Conservation (phyloP, 2,113 vertebrate species). For the Shinisaurus crocodilurus region DNA sequence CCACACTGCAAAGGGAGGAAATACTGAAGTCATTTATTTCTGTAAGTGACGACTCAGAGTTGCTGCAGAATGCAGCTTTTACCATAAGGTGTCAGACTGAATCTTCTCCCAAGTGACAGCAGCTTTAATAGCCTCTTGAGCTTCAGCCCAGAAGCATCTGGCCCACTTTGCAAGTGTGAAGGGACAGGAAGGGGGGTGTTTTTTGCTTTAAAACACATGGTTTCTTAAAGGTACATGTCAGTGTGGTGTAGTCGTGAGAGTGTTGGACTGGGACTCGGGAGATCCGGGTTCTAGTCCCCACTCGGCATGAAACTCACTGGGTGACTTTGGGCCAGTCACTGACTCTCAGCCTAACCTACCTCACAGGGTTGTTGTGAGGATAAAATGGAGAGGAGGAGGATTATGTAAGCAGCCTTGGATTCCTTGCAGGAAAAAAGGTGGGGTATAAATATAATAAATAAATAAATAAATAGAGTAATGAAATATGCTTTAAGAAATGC, state of each 20-base stretch:
- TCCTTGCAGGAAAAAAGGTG: no score
- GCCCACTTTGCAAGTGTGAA: slow-evolving; percentile 15
- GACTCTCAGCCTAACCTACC: no score
- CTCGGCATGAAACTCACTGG: no score
- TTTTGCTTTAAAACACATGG: not conserved
- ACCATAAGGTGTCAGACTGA: slow-evolving; percentile 16
- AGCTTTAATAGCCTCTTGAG: slow-evolving; percentile 33
- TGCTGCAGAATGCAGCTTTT: not conserved
- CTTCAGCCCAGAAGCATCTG: slow-evolving; percentile 34
- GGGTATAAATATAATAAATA: no score
- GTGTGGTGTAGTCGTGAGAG: not conserved
- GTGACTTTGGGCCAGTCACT: no score
- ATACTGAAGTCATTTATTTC: slow-evolving; percentile 14
- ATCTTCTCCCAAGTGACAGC: slow-evolving; percentile 29
- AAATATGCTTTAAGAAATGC: not conserved
- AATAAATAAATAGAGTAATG: no score
- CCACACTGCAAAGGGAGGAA: not conserved
- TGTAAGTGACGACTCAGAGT: not conserved
- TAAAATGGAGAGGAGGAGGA: no score
- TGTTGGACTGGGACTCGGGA: no score
- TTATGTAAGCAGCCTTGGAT: no score
- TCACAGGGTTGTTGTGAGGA: no score
- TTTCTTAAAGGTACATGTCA: not conserved
- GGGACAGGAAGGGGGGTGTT: not conserved
- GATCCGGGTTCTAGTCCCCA: no score